Percentiles rank a stretch among this genome's conserved stretches.
phyloP scores from a whole-genome alignment of 2,113 vertebrate genomes.

The Paradoxurus hermaphroditus region DNA sequence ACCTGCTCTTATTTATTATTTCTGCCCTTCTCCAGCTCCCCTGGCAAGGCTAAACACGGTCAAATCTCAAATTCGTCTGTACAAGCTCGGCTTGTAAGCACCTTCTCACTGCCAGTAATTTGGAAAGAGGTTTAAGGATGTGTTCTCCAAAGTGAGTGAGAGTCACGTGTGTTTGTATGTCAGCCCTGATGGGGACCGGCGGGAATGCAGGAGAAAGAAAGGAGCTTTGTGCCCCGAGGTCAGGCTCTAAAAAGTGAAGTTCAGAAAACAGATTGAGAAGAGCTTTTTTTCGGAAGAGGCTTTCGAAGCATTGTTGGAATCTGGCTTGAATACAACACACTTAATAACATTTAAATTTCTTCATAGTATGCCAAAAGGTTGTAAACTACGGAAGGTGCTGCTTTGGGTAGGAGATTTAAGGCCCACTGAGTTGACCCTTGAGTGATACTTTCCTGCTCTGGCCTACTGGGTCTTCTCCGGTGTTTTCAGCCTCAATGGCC shows the following conservation, averaged over 20 bases:
- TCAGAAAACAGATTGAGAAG: conserved; percentile 62
- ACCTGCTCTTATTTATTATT: background rate
- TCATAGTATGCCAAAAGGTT: background rate
- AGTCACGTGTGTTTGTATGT: background rate
- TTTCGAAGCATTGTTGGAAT: background rate
- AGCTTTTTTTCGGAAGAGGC: conserved; percentile 51
- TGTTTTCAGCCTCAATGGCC: background rate
- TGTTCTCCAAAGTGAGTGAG: background rate
- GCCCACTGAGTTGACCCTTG: background rate
- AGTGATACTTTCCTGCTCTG: background rate
- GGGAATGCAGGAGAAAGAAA: background rate
- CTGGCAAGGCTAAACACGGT: background rate
- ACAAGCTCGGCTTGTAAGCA: background rate
- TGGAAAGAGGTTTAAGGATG: background rate
- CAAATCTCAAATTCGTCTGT: background rate
- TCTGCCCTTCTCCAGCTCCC: background rate
- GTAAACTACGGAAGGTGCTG: background rate
- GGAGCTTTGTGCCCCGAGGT: conserved; percentile 1
- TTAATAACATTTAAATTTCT: conserved; percentile 44
- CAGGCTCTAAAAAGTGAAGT: conserved; percentile 45
- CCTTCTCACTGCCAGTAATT: background rate
- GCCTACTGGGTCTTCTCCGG: background rate
- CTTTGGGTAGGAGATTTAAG: background rate
- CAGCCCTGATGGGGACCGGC: too few species aligned
- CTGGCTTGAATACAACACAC: conserved; percentile 12